Base-by-base conservation (phyloP, 2,113 vertebrate genomes). In the Chaenogobius annularis region DNA sequence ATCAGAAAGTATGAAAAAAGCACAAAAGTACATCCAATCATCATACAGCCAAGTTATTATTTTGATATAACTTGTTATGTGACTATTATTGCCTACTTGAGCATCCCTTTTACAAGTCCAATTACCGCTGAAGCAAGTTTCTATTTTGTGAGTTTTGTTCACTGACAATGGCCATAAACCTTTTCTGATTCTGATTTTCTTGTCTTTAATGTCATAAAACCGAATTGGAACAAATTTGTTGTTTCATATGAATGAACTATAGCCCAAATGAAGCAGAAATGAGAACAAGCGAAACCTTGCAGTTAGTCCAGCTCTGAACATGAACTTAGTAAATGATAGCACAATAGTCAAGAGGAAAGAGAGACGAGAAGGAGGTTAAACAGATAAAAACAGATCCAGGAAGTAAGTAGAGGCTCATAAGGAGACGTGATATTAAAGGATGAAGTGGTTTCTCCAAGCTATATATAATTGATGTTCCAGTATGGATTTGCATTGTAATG, bases 401-500 rank as follows among this genome's bases (percentile, higher is more conserved):
- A 67, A 67, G 26, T 26, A 48, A 46, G 74, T 71, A 71, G 67
- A 47, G 58, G 43, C 62, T 37, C 44, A 74, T 70, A 52, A 74
- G 67, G 72, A n/a, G 19, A 10, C 31, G 31, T 63, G 44, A 69
- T 47, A 76, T 68, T 10, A 71, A 62, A 74, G 40, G 44, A 64
- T 61, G 69, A 67, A 78, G 54, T 82, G 56, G 48, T 78, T 78
- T 81, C 63, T 67, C 26, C 47, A 20, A 63, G 47, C 40, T 68
- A 40, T 79, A 64, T 78, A 66, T 81, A 58, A 82, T 78, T 82
- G 59, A 75, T 77, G 56, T 48, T 71, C 52, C 35, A 46, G 35
- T 46, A 70, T 59, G 63, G 48, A 26, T 80, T 69, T 78, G 52
- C 20, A 37, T 63, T 69, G 72, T 52, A 65, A 47, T 75, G 63